These are phyloP conservation scores for Anagrus nilaparvatae DNA, from an alignment of 1,140 invertebrate species.

Conservation along the genomic window DNA sequence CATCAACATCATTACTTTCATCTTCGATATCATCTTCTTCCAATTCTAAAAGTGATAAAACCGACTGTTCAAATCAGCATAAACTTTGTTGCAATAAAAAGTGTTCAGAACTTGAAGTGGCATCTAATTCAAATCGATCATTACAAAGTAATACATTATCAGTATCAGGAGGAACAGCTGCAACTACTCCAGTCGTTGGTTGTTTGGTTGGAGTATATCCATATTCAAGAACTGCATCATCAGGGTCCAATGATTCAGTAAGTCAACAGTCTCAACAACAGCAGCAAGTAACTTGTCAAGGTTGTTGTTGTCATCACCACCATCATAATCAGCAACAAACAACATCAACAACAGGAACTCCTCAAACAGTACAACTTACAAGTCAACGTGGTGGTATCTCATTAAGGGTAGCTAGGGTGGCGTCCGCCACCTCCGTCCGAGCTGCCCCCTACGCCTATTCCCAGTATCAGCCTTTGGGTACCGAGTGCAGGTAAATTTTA, in stretches of 20 bases:
- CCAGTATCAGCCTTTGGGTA: slow-evolving; percentile 40
- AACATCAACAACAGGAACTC: slow-evolving; percentile 23
- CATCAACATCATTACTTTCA: slow-evolving; percentile 11
- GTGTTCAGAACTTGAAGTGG: slow-evolving; percentile 39
- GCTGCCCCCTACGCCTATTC: slow-evolving; percentile 42
- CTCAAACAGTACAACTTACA: slow-evolving; percentile 38
- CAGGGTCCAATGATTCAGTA: slow-evolving; percentile 26
- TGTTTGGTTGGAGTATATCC: slow-evolving; percentile 48
- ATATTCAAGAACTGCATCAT: slow-evolving; percentile 37
- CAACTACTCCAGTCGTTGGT: slow-evolving; percentile 38
- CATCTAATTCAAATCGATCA: slow-evolving; percentile 13
- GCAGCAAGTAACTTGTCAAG: slow-evolving; percentile 17
- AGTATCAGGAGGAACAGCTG: slow-evolving; percentile 37
- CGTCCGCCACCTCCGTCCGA: slow-evolving; percentile 44
- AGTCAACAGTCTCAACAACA: slow-evolving; percentile 22
- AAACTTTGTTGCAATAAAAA: background rate
- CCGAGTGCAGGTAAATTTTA: slow-evolving; percentile 40
- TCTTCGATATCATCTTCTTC: background rate
- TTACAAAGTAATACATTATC: too few relatives aligned
- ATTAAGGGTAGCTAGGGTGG: slow-evolving; percentile 44
- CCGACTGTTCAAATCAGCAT: background rate
- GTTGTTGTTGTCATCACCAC: slow-evolving; percentile 24
- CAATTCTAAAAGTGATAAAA: too few relatives aligned
- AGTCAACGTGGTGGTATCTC: slow-evolving; percentile 40
- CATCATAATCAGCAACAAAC: slow-evolving; percentile 23